Conservation (phyloP, 2,113 vertebrate species). For the Dolichallabes microphthalmus region DNA sequence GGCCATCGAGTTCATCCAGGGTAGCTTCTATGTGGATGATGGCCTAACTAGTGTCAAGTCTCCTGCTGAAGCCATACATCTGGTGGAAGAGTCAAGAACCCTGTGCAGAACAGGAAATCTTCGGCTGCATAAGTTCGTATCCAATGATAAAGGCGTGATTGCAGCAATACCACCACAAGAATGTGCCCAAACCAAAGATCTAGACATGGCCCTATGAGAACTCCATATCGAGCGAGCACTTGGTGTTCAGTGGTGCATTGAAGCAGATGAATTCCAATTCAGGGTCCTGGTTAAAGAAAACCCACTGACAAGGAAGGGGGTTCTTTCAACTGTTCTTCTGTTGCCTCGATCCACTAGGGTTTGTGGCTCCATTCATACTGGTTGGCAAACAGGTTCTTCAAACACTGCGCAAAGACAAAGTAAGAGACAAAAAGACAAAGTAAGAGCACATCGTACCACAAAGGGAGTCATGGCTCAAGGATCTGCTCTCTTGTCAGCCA, state of each 20-base stretch:
- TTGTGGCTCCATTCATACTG: not conserved
- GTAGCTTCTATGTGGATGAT: too few species aligned
- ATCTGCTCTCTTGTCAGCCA: not conserved
- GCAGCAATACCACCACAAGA: not conserved
- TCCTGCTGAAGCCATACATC: too few species aligned
- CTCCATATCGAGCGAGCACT: slow-evolving; percentile 1
- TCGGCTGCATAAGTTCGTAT: not conserved
- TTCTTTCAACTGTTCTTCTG: slow-evolving; percentile 32
- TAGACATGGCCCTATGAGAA: not conserved
- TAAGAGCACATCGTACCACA: slow-evolving; percentile 14
- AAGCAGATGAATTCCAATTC: slow-evolving; percentile 33
- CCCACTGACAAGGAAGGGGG: not conserved
- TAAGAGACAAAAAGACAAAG: too few species aligned
- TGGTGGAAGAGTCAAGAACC: not conserved
- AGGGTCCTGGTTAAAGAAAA: not conserved
- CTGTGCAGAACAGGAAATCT: not conserved
- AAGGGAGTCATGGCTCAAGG: not conserved
- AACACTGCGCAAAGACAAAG: slow-evolving; percentile 19
- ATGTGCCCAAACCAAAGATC: not conserved
- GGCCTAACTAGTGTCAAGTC: not conserved
- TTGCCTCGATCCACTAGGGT: slow-evolving; percentile 2
- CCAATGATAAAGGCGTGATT: not conserved
- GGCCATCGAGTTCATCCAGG: slow-evolving; percentile 33
- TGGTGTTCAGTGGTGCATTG: slow-evolving; percentile 24
- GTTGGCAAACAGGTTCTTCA: slow-evolving; percentile 38